A percentile compares a stretch with the other conserved stretches of the same genome.
Conservation (phyloP, 2,113 vertebrate genomes). For the Pyrgilauda ruficollis region DNA sequence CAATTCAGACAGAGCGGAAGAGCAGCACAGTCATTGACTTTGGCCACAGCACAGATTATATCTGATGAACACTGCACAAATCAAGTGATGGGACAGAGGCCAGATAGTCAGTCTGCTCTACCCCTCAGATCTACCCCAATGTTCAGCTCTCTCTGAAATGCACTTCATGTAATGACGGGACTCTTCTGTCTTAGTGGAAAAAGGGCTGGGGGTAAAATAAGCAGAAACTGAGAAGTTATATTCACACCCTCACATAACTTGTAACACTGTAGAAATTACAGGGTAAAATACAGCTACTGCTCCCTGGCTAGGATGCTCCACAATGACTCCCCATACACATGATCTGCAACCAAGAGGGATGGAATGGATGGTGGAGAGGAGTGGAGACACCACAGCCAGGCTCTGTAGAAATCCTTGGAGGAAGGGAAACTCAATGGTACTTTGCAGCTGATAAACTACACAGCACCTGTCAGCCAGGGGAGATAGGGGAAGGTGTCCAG, state of each 20-base stretch:
- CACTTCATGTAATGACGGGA: fast-evolving
- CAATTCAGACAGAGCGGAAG: background rate
- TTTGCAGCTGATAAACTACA: background rate
- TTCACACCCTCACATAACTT: background rate
- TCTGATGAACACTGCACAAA: background rate
- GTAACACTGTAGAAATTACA: background rate
- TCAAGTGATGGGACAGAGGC: background rate
- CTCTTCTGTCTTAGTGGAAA: background rate
- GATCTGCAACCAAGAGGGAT: background rate
- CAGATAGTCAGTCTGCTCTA: background rate
- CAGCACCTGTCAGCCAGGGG: background rate
- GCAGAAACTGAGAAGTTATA: background rate
- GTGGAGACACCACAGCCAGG: background rate
- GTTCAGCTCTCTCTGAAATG: fast-evolving
- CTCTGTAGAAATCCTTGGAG: background rate
- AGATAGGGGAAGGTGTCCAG: background rate
- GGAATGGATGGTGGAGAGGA: fast-evolving
- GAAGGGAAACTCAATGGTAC: background rate
- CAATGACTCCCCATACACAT: background rate
- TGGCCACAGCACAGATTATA: background rate
- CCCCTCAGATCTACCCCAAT: background rate
- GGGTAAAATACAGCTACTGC: background rate
- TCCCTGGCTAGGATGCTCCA: background rate
- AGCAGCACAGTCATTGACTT: background rate
- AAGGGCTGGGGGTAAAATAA: background rate